Evolutionary conservation across 2,113 vertebrate genomes (phyloP).

Genomic region (Corythaixoides concolor): DNA sequence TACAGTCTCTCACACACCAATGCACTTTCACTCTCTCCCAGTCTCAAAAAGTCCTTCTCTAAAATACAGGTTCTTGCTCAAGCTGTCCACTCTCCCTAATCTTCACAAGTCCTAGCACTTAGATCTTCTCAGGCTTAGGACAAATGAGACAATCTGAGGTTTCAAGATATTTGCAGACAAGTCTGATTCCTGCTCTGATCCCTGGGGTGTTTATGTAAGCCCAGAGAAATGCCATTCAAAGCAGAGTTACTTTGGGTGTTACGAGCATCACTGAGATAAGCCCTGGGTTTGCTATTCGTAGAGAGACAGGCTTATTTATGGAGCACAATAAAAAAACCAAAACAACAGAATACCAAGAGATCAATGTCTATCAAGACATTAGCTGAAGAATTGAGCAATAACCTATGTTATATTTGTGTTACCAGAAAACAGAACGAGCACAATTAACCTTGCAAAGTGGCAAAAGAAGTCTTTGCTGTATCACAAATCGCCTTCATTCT

Average conservation of each 20-base stretch:
- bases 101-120: neutral
- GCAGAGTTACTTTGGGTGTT: neutral
- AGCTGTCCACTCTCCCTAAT: neutral
- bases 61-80: neutral
- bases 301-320: neutral
- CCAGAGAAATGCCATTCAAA: neutral
- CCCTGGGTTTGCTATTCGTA: neutral
- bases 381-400: neutral
- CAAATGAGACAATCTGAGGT: neutral
- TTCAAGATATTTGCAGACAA: neutral
- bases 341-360: neutral
- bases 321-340: neutral
- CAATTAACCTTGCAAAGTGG: neutral
- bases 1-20: neutral
- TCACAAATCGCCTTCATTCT: slow-evolving; percentile 5
- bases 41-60: neutral
- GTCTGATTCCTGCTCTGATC: neutral
- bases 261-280: neutral
- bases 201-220: neutral
- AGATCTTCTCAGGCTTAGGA: neutral
- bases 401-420: neutral
- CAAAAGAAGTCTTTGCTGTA: neutral
- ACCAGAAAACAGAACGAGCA: neutral
- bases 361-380: neutral
- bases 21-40: neutral